Percentiles rank a stretch among this genome's conserved stretches.
Evolutionary conservation across 2,888 invertebrate genomes (phyloP).

Genomic region (Leptothorax acervorum): DNA sequence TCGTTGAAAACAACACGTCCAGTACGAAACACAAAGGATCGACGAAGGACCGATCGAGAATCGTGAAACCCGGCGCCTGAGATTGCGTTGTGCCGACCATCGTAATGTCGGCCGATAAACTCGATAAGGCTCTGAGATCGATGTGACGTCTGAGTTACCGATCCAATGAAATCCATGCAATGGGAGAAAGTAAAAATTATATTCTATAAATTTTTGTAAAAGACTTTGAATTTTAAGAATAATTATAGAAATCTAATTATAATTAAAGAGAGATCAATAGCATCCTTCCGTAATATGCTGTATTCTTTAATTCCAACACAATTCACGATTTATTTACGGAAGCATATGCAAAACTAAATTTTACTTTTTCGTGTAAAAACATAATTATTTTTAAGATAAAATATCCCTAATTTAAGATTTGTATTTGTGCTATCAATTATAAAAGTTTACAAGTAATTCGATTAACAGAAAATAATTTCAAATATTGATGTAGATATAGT

Average conservation of each 20-base stretch:
- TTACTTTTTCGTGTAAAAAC: neutral
- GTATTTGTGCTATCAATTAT: neutral
- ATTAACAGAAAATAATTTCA: neutral
- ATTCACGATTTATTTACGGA: neutral
- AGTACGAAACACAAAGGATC: slow-evolving; percentile 74
- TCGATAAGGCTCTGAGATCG: slow-evolving; percentile 60
- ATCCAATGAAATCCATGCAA: neutral
- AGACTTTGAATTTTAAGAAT: neutral
- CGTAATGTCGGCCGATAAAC: slow-evolving; percentile 40
- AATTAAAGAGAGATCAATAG: neutral
- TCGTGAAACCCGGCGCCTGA: slow-evolving; percentile 58
- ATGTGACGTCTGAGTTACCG: slow-evolving; percentile 9
- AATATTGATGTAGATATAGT: neutral
- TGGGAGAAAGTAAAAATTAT: neutral
- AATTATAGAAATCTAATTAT: neutral
- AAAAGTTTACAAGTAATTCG: neutral
- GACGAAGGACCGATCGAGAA: slow-evolving; percentile 70
- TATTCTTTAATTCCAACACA: slow-evolving; percentile 1
- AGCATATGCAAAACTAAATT: neutral
- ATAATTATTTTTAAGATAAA: neutral
- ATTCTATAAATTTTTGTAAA: neutral
- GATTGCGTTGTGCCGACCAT: slow-evolving; percentile 57
- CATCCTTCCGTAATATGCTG: neutral
- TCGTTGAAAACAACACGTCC: slow-evolving; percentile 51
- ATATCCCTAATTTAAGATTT: neutral